Evolutionary conservation across 2,797 vertebrate species (phyloP).

Genomic region (Nasua narica): DNA sequence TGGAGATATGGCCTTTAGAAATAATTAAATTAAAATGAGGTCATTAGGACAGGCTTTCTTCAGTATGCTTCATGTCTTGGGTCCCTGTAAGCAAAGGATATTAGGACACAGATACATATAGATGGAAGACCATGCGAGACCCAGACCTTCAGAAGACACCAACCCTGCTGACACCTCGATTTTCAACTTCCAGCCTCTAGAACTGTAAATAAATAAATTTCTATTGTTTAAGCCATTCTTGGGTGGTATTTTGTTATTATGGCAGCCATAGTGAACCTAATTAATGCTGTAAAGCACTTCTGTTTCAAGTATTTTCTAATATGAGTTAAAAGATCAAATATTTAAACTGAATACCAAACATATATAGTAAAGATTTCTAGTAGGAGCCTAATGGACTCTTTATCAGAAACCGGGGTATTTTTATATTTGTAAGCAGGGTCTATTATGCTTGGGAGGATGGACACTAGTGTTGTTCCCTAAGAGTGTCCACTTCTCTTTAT

Average conservation of each 20-base stretch:
- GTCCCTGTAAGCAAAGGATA: not conserved
- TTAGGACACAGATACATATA: not conserved
- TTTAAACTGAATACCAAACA: not conserved
- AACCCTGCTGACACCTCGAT: not conserved
- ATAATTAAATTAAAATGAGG: not conserved
- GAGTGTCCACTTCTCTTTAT: not conserved
- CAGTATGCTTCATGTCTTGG: not conserved
- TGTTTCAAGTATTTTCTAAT: not conserved
- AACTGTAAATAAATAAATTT: not conserved
- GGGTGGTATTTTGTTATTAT: not conserved
- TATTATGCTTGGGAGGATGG: not conserved
- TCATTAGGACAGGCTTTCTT: fast-evolving
- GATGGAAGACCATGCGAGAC: not conserved
- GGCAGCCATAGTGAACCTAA: not conserved
- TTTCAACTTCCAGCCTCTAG: not conserved
- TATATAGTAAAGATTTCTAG: not conserved
- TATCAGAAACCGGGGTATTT: not conserved
- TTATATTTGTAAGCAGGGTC: not conserved
- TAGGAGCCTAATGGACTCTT: not conserved
- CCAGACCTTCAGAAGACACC: not conserved
- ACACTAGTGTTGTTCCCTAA: not conserved
- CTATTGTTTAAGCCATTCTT: not conserved
- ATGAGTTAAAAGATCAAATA: not conserved
- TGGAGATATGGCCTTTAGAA: not conserved
- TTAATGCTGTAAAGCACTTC: not conserved